phyloP scores from a whole-genome alignment of 1,140 invertebrate species.

The Alviniconcha marisindica region DNA sequence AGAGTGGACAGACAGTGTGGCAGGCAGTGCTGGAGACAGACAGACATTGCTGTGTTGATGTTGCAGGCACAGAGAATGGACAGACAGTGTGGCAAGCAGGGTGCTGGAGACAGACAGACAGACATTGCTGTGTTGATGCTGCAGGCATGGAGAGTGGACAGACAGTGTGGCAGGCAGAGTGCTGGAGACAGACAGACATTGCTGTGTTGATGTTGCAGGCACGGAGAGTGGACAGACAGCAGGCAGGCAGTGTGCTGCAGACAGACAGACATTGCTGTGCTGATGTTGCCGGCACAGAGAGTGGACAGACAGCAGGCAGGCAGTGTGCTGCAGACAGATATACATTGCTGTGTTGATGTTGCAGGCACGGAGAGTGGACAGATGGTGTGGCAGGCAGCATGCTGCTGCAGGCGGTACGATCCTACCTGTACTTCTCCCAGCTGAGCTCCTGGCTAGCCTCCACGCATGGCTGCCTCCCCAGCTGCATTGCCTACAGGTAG shows the following conservation, averaged over 20 bases:
- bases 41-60: background rate
- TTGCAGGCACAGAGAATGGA: background rate
- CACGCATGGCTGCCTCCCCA: conserved; percentile 77
- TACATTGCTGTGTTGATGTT: background rate
- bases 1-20: background rate
- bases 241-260: background rate
- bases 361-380: conserved; percentile 47
- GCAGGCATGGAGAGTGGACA: conserved; percentile 44
- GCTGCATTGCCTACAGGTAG: conserved; percentile 79
- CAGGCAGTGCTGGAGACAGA: background rate
- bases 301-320: background rate
- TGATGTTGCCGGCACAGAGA: background rate
- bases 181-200: conserved; percentile 73
- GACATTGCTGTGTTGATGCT: background rate
- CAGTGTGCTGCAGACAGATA: background rate
- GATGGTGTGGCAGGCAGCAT: conserved; percentile 59
- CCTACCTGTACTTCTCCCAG: conserved; percentile 97
- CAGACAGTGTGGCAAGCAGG: background rate
- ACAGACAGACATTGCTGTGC: background rate
- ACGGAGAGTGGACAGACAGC: background rate
- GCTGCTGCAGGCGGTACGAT: conserved; percentile 93
- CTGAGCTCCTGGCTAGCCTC: conserved; percentile 90
- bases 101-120: background rate
- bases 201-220: background rate
- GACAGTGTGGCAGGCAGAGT: conserved; percentile 58